phyloP scores from a whole-genome alignment of 2,888 invertebrate species.

The Galeopsomyia nigrocyanea region DNA sequence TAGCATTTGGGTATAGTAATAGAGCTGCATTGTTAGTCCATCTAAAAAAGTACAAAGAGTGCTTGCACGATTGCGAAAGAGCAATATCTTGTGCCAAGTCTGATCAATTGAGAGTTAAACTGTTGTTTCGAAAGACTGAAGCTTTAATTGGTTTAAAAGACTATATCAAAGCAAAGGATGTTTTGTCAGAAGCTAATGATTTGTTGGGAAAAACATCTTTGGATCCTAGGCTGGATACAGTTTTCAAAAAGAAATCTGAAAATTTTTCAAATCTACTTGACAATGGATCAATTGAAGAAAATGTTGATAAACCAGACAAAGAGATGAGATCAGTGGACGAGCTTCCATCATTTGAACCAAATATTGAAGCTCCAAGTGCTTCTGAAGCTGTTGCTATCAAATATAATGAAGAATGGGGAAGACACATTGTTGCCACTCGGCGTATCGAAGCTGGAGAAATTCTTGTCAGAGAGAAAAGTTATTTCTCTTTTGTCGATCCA shows the following conservation, averaged over 20 bases:
- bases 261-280: not conserved
- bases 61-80: constrained; percentile 77
- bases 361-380: constrained; percentile 73
- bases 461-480: no score
- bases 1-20: constrained; percentile 79
- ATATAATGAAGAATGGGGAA: constrained; percentile 74
- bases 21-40: constrained; percentile 81
- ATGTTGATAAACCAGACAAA: not conserved
- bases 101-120: constrained; percentile 73
- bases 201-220: not conserved
- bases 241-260: not conserved
- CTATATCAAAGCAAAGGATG: constrained; percentile 40
- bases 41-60: constrained; percentile 75
- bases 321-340: not conserved
- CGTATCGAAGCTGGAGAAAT: no score
- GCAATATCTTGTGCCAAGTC: constrained; percentile 76
- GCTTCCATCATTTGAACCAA: constrained; percentile 47
- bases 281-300: not conserved
- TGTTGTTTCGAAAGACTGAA: constrained; percentile 72
- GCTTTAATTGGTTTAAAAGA: constrained; percentile 66
- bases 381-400: constrained; percentile 75
- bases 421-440: constrained; percentile 76
- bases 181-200: constrained; percentile 42
- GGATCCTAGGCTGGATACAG: not conserved
- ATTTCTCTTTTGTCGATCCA: no score